Conservation (phyloP, 2,113 vertebrate species). For the Poecilia latipinna region DNA sequence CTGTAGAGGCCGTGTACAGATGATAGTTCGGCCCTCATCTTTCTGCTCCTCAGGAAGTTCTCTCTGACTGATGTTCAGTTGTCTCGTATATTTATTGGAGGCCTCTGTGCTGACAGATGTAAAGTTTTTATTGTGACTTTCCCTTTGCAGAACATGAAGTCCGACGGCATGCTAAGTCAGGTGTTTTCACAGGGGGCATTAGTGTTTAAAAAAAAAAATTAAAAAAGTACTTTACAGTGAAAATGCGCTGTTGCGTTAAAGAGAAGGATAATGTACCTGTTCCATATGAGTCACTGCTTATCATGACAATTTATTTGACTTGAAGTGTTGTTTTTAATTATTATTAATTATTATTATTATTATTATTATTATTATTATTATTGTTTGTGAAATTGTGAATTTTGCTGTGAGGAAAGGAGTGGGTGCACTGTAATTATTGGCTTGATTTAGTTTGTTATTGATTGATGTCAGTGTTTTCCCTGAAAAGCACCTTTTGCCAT, state of each 20-base stretch:
- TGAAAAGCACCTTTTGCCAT: conserved; percentile 61
- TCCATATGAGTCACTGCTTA: conserved; percentile 65
- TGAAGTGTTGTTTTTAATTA: conserved; percentile 61
- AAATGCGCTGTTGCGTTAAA: conserved; percentile 14
- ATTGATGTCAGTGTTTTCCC: conserved; percentile 73
- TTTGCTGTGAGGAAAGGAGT: conserved; percentile 7
- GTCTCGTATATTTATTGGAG: conserved; percentile 75
- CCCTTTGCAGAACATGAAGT: conserved; percentile 67
- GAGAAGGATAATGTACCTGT: conserved; percentile 36
- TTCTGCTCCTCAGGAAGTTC: conserved; percentile 76
- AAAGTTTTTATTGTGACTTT: conserved; percentile 70
- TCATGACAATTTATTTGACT: conserved; percentile 64
- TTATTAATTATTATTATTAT: too few relatives aligned
- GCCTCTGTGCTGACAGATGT: conserved; percentile 79
- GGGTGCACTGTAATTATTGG: conserved; percentile 47
- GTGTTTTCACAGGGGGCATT: conserved; percentile 69
- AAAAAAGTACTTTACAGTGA: conserved; percentile 31
- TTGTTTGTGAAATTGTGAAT: conserved; percentile 7
- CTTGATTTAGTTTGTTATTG: conserved; percentile 61
- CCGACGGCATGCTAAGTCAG: conserved; percentile 58
- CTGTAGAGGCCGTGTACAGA: conserved; percentile 62
- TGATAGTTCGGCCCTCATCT: conserved; percentile 60
- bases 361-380: conserved; percentile 32
- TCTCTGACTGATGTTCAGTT: conserved; percentile 83
- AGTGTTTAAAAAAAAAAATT: conserved; percentile 34